Evolutionary conservation across 2,797 vertebrate genomes (phyloP), one percentile per base, ranked within the genome.

Genomic region (Cynodonichthys magdalenae): DNA sequence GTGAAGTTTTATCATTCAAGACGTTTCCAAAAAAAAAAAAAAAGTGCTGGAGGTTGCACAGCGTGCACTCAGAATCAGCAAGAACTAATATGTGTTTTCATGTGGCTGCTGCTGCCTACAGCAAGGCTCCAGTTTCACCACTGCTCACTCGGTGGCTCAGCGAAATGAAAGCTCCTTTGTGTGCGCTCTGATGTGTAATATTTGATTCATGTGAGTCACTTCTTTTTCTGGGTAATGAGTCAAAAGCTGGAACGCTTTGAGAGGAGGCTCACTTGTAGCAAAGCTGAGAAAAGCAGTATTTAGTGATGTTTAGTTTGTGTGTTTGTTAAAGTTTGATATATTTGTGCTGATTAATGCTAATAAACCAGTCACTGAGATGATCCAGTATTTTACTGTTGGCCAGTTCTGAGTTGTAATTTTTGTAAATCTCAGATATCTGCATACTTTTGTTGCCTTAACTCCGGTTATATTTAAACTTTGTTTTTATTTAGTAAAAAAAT

Each of bases 1-100:
- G 66, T 62, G 83, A 87, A 78, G 76, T 69, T 81, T 29, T 75
- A 79, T 89, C 85, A 84, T 83, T 89, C 86, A 81, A 64, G 75
- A 65, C 39, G 20, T 83, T 83, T 84, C 9, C 44, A 28, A 46
- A 54, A 54, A 54, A 53, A 53, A 19, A 51, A 52, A 19, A 63
- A 66, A 63, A 36, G 59, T 51, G 70, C 84, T 77, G 72, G 77
- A 82, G 83, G 83, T 88, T 70, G 71, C 83, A 17, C 81, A 64
- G 75, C 24, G 36, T 62, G 79, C 68, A 72, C 65, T 84, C 72
- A 71, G 71, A 77, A 64, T 74, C 77, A 76, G 83, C 50, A 53
- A 82, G 72, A 80, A 77, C 85, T 86, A 88, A 84, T 92, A 81
- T 70, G 48, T 72, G 53, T 60, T 74, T 72, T 71, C 55, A 47